Evolutionary conservation across 1,140 invertebrate species (phyloP).

Genomic region (Halesus radiatus): DNA sequence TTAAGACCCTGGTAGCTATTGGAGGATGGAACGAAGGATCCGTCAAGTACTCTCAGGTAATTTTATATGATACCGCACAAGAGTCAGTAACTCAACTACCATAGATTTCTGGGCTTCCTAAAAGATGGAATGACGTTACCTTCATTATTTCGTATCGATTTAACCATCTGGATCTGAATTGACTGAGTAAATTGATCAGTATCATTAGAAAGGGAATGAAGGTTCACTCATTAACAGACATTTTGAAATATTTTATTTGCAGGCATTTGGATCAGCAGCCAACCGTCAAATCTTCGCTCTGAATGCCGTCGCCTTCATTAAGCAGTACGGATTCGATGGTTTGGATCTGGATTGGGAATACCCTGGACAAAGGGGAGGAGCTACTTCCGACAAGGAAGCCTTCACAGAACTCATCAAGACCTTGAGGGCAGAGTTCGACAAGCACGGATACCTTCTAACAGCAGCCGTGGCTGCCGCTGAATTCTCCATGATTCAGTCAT

Average conservation of each 20-base stretch:
- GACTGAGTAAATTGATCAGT: too few species aligned
- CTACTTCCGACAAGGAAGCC: slow-evolving; percentile 66
- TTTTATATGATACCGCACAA: too few species aligned
- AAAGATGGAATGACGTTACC: too few species aligned
- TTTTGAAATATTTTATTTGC: not conserved
- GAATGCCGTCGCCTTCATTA: slow-evolving; percentile 72
- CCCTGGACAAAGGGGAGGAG: slow-evolving; percentile 77
- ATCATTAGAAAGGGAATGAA: too few species aligned
- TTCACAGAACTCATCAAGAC: slow-evolving; percentile 72
- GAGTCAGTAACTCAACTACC: too few species aligned
- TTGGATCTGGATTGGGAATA: slow-evolving; percentile 90
- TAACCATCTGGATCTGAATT: too few species aligned
- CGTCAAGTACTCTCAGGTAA: slow-evolving; percentile 73
- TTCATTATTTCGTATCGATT: too few species aligned
- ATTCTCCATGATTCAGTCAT: slow-evolving; percentile 70
- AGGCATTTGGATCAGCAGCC: slow-evolving; percentile 69
- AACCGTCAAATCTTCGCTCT: slow-evolving; percentile 72
- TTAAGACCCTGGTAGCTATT: slow-evolving; percentile 80
- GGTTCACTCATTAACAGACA: too few species aligned
- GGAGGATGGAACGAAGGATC: slow-evolving; percentile 87
- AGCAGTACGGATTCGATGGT: slow-evolving; percentile 81
- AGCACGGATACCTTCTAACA: slow-evolving; percentile 70
- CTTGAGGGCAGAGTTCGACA: slow-evolving; percentile 71
- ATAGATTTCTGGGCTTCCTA: too few species aligned
- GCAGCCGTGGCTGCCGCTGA: slow-evolving; percentile 75